These are phyloP conservation scores for Pseudorhombus dupliciocellatus DNA, from an alignment of 2,113 vertebrate genomes.

Conservation along the genomic window DNA sequence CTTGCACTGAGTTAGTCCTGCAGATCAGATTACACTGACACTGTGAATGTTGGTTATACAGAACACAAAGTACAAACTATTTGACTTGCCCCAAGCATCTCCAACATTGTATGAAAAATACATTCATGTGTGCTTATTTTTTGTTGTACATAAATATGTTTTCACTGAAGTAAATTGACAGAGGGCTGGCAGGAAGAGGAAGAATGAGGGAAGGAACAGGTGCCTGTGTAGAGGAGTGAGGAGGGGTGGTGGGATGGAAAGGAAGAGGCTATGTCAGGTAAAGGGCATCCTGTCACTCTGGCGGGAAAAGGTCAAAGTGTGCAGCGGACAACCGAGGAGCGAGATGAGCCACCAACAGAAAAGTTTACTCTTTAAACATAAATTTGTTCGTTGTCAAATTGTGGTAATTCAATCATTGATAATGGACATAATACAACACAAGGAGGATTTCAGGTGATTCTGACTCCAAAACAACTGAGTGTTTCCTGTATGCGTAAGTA, in stretches of 20 bases:
- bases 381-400: too few relatives aligned
- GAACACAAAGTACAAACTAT: too few relatives aligned
- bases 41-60: not conserved
- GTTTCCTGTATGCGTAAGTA: too few relatives aligned
- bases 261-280: slow-evolving; percentile 19
- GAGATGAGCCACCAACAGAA: not conserved
- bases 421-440: too few relatives aligned
- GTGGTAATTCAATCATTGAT: not conserved
- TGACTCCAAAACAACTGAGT: not conserved
- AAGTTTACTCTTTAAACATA: not conserved
- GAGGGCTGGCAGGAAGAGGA: not conserved
- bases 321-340: not conserved
- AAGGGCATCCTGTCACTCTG: slow-evolving; percentile 65
- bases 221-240: not conserved
- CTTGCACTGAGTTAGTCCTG: not conserved
- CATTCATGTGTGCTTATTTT: too few relatives aligned
- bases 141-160: too few relatives aligned
- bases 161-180: not conserved
- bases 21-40: not conserved
- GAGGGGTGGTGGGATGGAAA: not conserved
- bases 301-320: slow-evolving; percentile 63
- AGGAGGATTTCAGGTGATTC: not conserved
- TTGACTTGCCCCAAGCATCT: too few relatives aligned
- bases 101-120: too few relatives aligned
- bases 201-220: slow-evolving; percentile 5